Base-by-base conservation (phyloP, 2,113 vertebrate genomes). In the Daubentonia madagascariensis region DNA sequence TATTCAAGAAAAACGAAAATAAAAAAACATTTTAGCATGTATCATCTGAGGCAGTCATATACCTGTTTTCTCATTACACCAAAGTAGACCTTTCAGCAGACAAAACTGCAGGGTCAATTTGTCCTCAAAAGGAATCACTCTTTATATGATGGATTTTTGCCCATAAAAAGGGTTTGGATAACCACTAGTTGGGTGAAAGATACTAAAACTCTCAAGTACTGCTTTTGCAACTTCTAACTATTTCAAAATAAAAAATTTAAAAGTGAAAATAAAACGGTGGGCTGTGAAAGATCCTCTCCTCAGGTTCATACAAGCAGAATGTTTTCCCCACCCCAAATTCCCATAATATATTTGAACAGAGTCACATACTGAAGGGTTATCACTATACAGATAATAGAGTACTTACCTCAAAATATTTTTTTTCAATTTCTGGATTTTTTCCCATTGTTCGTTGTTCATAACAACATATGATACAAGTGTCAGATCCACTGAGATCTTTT, bases 401-500 rank as follows among this genome's bases (percentile, higher is more conserved):
- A 94, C 98, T 99, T 70, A 99, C 99, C 99, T 99, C 99, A 98
- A 99, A 99, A 98, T 99, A 99, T 45, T 90, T 98, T 48, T 97
- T 99, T 98, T 99, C 99, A 72, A 99, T 99, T 98, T 99, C 98
- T 94, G 99, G 99, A 95, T 99, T 99, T 98, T 99, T 98, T 0
- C 99, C 99, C 98, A 99, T 98, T 0, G 99, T 99, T 84, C 99
- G 99, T 94, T 99, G 99, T 87, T 99, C 99, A 1, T 99, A 99
- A 98, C 99, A 99, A 98, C 99, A 99, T 98, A 99, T 98, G 94
- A 99, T 96, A 73, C 98, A 99, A 0, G 99, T 99, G 28, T 99
- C 98, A 9, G 99, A 98, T 98, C 99, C 99, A 59, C 99, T 98
- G 48, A 99, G 99, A 72, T 99, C 98, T 87, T 99, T 99, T 97